Percentiles rank a stretch among this genome's conserved stretches.
phyloP scores from a whole-genome alignment of 1,140 invertebrate species.

The Drosophila funebris region DNA sequence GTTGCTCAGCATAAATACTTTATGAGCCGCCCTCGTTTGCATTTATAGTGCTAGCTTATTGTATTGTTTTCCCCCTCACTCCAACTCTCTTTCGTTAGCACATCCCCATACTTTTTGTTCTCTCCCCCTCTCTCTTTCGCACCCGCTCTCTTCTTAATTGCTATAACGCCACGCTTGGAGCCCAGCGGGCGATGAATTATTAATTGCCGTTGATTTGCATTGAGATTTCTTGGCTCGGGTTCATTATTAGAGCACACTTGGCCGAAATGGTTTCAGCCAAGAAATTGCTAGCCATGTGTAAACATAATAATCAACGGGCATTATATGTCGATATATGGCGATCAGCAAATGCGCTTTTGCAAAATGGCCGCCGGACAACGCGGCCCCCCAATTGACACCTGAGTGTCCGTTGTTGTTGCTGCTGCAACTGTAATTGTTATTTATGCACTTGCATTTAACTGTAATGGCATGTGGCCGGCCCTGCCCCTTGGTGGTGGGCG shows the following conservation, averaged over 20 bases:
- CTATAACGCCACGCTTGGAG: conserved; percentile 52
- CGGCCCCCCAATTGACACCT: conserved; percentile 77
- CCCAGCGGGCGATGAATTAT: conserved; percentile 79
- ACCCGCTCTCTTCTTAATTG: conserved; percentile 57
- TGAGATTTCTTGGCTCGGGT: conserved; percentile 65
- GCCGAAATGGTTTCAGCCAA: conserved; percentile 40
- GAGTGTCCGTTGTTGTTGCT: conserved; percentile 49
- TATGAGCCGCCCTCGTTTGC: background rate
- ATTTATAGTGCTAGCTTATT: conserved; percentile 1
- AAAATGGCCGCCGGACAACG: conserved; percentile 74
- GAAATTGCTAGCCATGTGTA: conserved; percentile 56
- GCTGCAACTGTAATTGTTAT: conserved; percentile 71
- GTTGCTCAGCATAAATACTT: background rate
- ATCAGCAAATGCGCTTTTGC: conserved; percentile 65
- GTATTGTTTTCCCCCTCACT: background rate
- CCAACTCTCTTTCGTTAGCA: background rate
- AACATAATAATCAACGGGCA: conserved; percentile 78
- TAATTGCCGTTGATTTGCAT: conserved; percentile 81
- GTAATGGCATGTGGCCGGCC: conserved; percentile 65
- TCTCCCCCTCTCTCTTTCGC: conserved; percentile 27
- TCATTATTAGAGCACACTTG: conserved; percentile 57
- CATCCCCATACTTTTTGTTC: background rate
- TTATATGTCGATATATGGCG: conserved; percentile 58
- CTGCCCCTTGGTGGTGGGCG: conserved; percentile 67
- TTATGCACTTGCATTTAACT: conserved; percentile 80